Conservation (phyloP, 2,888 invertebrate species). For the Aspidapion aeneum region DNA sequence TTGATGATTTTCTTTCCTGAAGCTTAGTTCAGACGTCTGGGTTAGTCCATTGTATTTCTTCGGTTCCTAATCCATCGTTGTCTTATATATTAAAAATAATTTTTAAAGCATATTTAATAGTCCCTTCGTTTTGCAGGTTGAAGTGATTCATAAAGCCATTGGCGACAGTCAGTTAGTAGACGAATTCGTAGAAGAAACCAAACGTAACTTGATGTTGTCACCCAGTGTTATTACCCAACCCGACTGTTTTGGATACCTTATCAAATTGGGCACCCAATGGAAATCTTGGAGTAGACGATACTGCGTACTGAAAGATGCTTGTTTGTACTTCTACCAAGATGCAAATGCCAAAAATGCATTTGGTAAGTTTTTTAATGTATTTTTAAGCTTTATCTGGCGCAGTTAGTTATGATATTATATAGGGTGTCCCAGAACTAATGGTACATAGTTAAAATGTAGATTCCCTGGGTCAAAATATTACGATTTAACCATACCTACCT, state of each 20-base stretch:
- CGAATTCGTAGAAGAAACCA: constrained; percentile 71
- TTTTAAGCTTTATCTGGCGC: no score
- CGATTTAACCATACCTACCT: no score
- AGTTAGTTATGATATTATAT: no score
- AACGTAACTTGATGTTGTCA: constrained; percentile 77
- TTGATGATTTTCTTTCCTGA: no score
- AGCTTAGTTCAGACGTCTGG: no score
- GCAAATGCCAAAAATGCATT: constrained; percentile 83
- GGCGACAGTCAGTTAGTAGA: constrained; percentile 53
- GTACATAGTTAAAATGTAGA: no score
- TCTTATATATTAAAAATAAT: no score
- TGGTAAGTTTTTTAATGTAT: constrained; percentile 59
- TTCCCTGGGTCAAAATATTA: no score
- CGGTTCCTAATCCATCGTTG: no score
- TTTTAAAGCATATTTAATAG: no score
- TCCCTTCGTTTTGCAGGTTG: constrained; percentile 41
- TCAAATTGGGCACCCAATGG: constrained; percentile 82
- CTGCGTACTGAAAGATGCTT: constrained; percentile 93
- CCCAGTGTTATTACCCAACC: constrained; percentile 76
- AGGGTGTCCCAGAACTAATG: no score
- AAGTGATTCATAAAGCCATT: constrained; percentile 74
- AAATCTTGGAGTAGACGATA: constrained; percentile 90
- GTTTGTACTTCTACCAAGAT: constrained; percentile 90
- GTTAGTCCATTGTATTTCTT: no score
- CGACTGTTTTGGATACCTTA: constrained; percentile 91